phyloP scores from a whole-genome alignment of 2,888 invertebrate species.

The Halictus ligatus region DNA sequence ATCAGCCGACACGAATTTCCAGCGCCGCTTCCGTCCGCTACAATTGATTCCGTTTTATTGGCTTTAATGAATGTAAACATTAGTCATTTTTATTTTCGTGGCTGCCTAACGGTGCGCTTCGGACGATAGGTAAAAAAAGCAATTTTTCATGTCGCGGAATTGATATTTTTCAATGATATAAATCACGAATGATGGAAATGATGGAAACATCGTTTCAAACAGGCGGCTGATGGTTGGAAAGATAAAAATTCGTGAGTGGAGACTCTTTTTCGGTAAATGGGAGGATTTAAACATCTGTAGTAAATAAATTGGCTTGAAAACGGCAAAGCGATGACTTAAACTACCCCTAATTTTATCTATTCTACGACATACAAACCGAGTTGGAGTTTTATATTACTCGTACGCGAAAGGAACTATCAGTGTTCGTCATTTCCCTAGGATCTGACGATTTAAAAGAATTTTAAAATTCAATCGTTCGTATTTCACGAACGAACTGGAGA shows the following conservation, averaged over 20 bases:
- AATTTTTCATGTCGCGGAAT: neutral
- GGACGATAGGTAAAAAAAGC: neutral
- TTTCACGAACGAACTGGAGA: no score
- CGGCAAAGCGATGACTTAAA: neutral
- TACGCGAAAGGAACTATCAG: no score
- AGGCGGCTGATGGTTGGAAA: neutral
- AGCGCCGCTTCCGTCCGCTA: neutral
- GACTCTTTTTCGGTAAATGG: neutral
- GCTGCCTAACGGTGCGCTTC: neutral
- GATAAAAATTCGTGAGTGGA: neutral
- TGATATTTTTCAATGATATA: neutral
- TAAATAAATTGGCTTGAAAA: neutral
- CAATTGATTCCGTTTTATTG: neutral
- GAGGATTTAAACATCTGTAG: neutral
- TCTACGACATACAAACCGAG: no score
- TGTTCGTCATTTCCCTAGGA: no score
- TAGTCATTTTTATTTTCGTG: neutral
- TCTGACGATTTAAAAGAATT: no score
- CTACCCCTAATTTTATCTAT: neutral
- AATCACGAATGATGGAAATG: neutral
- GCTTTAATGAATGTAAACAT: constrained; percentile 9
- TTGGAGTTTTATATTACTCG: no score
- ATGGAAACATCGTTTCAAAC: neutral
- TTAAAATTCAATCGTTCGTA: no score
- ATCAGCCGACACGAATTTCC: constrained; percentile 33